Evolutionary conservation across 2,113 vertebrate species (phyloP).

Genomic region (Porphyrio hochstetteri): DNA sequence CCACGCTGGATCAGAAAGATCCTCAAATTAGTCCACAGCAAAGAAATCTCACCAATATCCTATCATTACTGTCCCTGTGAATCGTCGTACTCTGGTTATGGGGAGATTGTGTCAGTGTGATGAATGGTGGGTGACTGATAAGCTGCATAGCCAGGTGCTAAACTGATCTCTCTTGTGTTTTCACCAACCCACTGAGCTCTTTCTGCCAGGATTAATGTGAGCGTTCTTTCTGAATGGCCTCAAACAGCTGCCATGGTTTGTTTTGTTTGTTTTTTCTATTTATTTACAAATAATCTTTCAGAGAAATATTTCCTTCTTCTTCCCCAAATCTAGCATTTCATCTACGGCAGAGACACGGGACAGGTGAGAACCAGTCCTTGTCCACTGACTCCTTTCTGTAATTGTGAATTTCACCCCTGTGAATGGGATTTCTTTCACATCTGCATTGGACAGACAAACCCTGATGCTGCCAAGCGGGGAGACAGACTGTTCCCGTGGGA

Average conservation of each 20-base stretch:
- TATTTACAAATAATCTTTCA: constrained; percentile 67
- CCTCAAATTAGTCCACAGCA: constrained; percentile 8
- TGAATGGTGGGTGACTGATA: neutral
- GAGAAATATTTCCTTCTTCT: constrained; percentile 69
- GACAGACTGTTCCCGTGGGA: neutral
- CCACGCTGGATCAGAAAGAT: neutral
- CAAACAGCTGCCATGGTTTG: neutral
- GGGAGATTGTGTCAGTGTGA: neutral
- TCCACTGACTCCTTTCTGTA: constrained; percentile 56
- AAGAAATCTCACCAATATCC: neutral
- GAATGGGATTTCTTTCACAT: neutral
- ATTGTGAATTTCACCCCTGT: neutral
- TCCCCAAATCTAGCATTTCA: constrained; percentile 69
- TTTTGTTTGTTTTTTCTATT: constrained; percentile 6
- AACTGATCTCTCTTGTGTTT: neutral
- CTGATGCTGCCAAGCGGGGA: neutral
- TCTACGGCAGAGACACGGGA: constrained; percentile 72
- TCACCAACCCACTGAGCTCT: neutral
- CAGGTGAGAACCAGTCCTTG: constrained; percentile 71
- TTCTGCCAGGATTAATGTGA: constrained; percentile 20
- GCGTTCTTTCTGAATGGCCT: neutral
- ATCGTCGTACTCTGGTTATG: neutral
- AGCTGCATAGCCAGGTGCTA: neutral
- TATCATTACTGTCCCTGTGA: neutral
- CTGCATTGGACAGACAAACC: neutral